Conservation (phyloP, 2,797 vertebrate genomes). For the Chromobotia macracanthus region DNA sequence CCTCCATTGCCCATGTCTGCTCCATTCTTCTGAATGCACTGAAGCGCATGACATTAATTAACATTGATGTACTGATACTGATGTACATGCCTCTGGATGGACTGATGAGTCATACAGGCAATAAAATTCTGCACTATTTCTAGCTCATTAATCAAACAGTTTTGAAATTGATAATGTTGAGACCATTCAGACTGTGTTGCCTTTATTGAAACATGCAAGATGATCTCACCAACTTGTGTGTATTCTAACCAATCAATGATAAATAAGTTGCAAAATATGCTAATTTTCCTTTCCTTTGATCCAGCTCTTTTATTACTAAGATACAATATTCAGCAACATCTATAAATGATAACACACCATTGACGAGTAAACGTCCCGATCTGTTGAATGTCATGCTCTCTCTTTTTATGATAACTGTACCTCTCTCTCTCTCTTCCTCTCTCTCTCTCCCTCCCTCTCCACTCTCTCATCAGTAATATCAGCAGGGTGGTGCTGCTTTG, state of each 20-base stretch:
- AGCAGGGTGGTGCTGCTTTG: conserved; percentile 61
- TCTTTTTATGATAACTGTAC: not conserved
- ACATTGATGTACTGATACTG: not conserved
- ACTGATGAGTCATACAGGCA: not conserved
- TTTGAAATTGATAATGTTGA: not conserved
- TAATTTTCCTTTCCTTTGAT: conserved; percentile 49
- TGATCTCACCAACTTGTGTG: not conserved
- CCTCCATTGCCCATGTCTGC: conserved; percentile 3
- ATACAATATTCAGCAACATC: conserved; percentile 43
- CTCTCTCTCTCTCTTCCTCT: not conserved
- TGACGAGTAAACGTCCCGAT: not conserved
- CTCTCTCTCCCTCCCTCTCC: not conserved
- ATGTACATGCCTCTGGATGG: not conserved
- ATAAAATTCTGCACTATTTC: not conserved
- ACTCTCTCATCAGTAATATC: conserved; percentile 62
- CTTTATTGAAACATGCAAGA: not conserved
- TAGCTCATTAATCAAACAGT: not conserved
- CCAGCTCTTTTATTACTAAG: conserved; percentile 11
- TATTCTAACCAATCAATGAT: not conserved
- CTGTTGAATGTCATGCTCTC: not conserved
- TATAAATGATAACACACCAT: conserved; percentile 51
- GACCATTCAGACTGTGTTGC: not conserved
- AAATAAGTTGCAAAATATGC: conserved; percentile 38
- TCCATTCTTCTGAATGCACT: not conserved
- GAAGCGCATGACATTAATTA: not conserved